These are phyloP conservation scores for Archilochus colubris DNA, from an alignment of 2,113 vertebrate genomes.

Conservation along the genomic window DNA sequence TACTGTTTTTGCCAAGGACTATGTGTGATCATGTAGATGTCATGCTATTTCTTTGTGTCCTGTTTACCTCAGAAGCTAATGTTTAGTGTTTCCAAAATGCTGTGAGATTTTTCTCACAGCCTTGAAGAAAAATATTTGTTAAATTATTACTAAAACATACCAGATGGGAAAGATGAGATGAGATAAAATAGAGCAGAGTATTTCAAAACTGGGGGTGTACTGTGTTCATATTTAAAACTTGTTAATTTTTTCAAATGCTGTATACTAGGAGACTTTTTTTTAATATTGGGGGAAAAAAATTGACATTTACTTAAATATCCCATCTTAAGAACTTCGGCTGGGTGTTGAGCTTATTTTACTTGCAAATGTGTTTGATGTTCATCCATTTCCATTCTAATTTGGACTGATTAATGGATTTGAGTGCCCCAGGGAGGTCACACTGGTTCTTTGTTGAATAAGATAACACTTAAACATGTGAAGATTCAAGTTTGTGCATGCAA, in stretches of 20 bases:
- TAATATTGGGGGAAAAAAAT: neutral
- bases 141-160: slow-evolving; percentile 2
- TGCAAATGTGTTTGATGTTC: neutral
- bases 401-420: neutral
- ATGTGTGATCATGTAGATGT: slow-evolving; percentile 13
- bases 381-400: neutral
- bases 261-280: neutral
- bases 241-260: slow-evolving; percentile 26
- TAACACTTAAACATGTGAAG: neutral
- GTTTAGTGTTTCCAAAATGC: slow-evolving; percentile 24
- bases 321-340: neutral
- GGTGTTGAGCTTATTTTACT: neutral
- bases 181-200: slow-evolving; percentile 23
- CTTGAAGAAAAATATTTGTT: slow-evolving; percentile 42
- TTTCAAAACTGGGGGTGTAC: slow-evolving; percentile 23
- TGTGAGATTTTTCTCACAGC: slow-evolving; percentile 18
- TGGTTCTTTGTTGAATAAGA: neutral
- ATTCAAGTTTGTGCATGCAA: neutral
- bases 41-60: neutral
- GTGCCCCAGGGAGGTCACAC: neutral
- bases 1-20: slow-evolving; percentile 11
- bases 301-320: neutral
- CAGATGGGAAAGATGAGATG: slow-evolving; percentile 38
- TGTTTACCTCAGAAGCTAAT: slow-evolving; percentile 27
- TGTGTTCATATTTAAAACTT: slow-evolving; percentile 16